Percentiles rank a stretch among this genome's conserved stretches.
These are phyloP conservation scores for Colletes gigas DNA, from an alignment of 1,140 invertebrate genomes.

Conservation along the genomic window DNA sequence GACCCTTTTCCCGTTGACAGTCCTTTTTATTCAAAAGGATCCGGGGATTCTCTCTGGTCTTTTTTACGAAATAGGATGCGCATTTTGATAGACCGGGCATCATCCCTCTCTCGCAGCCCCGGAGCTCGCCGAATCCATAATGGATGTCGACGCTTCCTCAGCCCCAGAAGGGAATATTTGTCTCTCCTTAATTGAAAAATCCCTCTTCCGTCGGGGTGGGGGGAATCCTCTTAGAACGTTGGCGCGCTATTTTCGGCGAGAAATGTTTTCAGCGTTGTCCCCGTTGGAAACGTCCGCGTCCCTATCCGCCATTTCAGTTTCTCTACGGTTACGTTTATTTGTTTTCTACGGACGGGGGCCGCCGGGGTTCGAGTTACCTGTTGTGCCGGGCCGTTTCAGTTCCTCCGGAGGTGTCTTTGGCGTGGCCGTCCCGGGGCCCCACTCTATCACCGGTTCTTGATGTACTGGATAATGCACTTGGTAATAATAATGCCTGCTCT, in stretches of 20 bases:
- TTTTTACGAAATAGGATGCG: slow-evolving; percentile 32
- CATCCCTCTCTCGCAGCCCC: slow-evolving; percentile 4
- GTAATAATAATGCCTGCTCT: slow-evolving; percentile 40
- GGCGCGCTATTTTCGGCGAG: neutral
- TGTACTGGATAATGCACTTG: slow-evolving; percentile 30
- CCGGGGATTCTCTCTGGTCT: neutral
- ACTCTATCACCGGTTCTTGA: slow-evolving; percentile 34
- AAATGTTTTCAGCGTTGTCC: neutral
- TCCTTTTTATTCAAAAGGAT: slow-evolving; percentile 5
- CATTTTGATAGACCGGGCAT: slow-evolving; percentile 23
- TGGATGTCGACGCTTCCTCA: slow-evolving; percentile 18
- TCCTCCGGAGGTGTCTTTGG: slow-evolving; percentile 23
- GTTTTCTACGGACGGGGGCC: neutral
- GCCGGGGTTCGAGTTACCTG: neutral
- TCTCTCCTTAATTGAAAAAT: slow-evolving; percentile 27
- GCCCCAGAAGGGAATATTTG: slow-evolving; percentile 14
- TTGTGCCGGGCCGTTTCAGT: neutral
- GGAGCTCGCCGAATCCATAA: slow-evolving; percentile 20
- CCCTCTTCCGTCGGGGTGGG: neutral
- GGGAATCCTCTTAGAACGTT: slow-evolving; percentile 4
- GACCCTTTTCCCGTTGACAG: neutral
- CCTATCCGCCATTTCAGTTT: neutral
- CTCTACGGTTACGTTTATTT: neutral
- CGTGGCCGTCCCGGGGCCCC: neutral
- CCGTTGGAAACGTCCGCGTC: neutral